Percentiles rank a stretch among this genome's conserved stretches.
Conservation (phyloP, 1,140 invertebrate genomes). For the Megalonaias nervosa region DNA sequence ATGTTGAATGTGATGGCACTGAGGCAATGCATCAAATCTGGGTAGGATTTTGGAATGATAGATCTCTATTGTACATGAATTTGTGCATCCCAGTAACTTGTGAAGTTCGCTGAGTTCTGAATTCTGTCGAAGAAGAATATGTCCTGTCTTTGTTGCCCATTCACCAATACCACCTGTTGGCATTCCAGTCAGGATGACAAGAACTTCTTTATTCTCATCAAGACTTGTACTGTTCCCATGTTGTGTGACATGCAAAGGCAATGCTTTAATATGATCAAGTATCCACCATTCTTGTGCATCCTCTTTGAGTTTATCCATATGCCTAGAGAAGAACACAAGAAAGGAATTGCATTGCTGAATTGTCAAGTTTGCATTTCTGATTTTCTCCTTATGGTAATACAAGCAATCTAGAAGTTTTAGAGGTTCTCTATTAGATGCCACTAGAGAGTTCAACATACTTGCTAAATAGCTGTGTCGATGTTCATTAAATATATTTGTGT, state of each 20-base stretch:
- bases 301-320: neutral
- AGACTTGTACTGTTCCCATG: neutral
- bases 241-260: constrained; percentile 13
- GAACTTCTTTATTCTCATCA: neutral
- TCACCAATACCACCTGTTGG: constrained; percentile 9
- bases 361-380: neutral
- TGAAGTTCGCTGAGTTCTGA: neutral
- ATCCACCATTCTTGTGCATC: neutral
- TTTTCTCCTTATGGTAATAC: neutral
- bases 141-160: neutral
- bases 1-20: neutral
- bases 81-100: neutral
- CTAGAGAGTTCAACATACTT: neutral
- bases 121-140: neutral
- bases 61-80: neutral
- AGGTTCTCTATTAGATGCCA: neutral
- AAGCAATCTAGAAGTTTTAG: constrained; percentile 6
- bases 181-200: neutral
- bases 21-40: neutral
- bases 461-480: neutral
- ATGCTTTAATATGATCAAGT: neutral
- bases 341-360: neutral
- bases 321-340: neutral
- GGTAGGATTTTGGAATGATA: constrained; percentile 5
- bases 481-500: constrained; percentile 1